Conservation (phyloP, 92 coral and sea anemone genomes). For the Palythoa grandiflora region DNA sequence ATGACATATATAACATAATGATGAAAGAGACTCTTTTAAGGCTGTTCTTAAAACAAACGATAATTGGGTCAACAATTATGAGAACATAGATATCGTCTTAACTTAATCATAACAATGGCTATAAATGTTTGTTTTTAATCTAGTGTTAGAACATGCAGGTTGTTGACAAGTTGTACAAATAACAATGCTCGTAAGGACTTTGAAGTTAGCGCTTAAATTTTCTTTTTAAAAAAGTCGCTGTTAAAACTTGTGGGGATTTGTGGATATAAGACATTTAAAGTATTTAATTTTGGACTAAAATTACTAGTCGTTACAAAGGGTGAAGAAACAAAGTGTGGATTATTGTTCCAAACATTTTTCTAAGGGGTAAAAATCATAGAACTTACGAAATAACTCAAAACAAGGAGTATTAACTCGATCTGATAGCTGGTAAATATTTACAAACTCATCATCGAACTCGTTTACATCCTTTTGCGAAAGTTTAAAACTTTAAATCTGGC, state of each 20-base stretch:
- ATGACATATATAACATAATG: background rate
- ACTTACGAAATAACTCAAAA: no score
- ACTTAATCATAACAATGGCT: background rate
- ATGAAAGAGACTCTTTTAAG: conserved; percentile 12
- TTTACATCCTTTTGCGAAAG: no score
- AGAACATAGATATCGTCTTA: background rate
- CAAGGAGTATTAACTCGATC: no score
- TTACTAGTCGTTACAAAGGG: no score
- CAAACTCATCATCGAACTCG: no score
- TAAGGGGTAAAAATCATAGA: no score
- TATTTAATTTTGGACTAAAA: no score
- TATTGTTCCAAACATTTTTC: no score
- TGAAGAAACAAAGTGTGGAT: no score
- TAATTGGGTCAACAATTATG: background rate
- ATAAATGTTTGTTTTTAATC: background rate
- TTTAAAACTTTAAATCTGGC: no score
- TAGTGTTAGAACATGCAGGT: conserved; percentile 5
- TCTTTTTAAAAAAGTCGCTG: background rate
- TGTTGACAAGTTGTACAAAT: conserved; percentile 26
- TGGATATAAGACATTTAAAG: background rate
- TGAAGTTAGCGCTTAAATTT: conserved; percentile 33
- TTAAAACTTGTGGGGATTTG: background rate
- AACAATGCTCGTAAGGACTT: background rate
- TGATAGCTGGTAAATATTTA: no score
- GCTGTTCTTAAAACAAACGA: background rate